Evolutionary conservation across 2,888 invertebrate genomes (phyloP).

Genomic region (Drosophila histrio): DNA sequence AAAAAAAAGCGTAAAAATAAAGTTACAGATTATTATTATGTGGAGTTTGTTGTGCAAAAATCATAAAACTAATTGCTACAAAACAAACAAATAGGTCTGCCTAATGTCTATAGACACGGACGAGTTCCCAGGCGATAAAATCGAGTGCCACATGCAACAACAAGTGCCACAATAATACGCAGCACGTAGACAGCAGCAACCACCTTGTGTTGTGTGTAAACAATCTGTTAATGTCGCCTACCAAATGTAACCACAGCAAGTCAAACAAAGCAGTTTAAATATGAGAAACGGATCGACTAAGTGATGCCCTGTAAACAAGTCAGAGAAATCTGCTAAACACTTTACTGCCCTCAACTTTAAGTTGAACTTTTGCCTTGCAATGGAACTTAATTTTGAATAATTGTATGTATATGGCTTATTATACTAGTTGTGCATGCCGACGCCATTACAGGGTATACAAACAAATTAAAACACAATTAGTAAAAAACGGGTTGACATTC

Average conservation of each 20-base stretch:
- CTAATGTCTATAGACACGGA: constrained; percentile 15
- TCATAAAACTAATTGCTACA: constrained; percentile 10
- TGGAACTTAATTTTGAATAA: not conserved
- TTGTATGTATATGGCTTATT: not conserved
- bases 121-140: constrained; percentile 26
- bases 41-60: constrained; percentile 4
- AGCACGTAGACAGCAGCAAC: constrained; percentile 13
- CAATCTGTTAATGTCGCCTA: constrained; percentile 23
- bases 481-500: not conserved
- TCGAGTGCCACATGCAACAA: constrained; percentile 29
- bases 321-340: not conserved
- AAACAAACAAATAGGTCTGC: not conserved
- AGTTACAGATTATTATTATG: constrained; percentile 2
- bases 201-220: constrained; percentile 27
- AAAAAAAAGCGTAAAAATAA: not conserved
- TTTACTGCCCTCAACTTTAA: not conserved
- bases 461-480: not conserved
- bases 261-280: not conserved
- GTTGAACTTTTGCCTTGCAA: too few species aligned
- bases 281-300: not conserved
- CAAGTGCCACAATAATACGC: constrained; percentile 20
- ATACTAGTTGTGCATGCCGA: not conserved
- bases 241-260: constrained; percentile 38
- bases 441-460: not conserved
- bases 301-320: not conserved